Conservation (phyloP, 2,797 vertebrate genomes). For the Balearica regulorum region DNA sequence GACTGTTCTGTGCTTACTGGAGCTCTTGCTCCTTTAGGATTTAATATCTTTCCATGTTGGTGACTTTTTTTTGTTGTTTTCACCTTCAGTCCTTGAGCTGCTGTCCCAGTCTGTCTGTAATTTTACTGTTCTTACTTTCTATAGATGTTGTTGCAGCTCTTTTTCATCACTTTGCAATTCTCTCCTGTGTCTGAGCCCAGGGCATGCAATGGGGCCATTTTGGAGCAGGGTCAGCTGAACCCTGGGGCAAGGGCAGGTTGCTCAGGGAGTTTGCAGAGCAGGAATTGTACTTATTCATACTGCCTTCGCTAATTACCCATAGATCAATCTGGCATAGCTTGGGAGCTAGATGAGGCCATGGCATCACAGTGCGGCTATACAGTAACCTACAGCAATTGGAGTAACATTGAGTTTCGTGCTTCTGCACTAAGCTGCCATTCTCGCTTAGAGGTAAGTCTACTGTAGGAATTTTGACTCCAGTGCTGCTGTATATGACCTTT, state of each 20-base stretch:
- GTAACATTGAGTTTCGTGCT: slow-evolving; percentile 71
- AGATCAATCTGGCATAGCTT: slow-evolving; percentile 38
- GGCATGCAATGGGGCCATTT: background rate
- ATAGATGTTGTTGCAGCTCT: background rate
- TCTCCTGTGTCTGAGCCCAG: background rate
- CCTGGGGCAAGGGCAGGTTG: background rate
- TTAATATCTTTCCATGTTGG: background rate
- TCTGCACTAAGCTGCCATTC: slow-evolving; percentile 82
- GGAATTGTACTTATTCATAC: background rate
- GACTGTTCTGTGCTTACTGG: background rate
- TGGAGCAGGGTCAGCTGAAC: background rate
- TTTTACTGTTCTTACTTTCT: background rate
- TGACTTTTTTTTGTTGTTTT: background rate
- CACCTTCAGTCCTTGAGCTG: background rate
- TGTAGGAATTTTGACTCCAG: background rate
- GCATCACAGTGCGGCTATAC: slow-evolving; percentile 83
- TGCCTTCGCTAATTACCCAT: background rate
- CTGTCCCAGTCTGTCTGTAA: background rate
- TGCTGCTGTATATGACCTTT: background rate
- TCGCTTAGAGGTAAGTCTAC: slow-evolving; percentile 62
- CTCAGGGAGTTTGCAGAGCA: background rate
- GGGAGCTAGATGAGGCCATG: slow-evolving; percentile 42
- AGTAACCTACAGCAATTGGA: slow-evolving; percentile 74
- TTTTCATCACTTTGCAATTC: background rate
- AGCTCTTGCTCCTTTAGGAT: background rate